These are phyloP conservation scores for Philhelius pedissequus DNA, from an alignment of 2,888 invertebrate species.

Conservation along the genomic window DNA sequence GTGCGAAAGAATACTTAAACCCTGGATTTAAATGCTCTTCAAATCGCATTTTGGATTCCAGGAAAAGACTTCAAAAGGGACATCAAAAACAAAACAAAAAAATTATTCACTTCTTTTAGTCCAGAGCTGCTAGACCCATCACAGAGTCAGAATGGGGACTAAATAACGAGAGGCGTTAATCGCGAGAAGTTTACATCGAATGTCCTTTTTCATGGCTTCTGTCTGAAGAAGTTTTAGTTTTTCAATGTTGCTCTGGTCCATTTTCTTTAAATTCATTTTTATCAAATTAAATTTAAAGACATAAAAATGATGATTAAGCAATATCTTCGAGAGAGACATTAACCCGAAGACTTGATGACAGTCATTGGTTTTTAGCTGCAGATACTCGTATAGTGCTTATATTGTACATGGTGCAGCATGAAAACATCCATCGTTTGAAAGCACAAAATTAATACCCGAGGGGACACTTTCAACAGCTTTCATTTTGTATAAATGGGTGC, in stretches of 20 bases:
- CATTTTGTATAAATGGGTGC: not conserved
- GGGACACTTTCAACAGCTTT: not conserved
- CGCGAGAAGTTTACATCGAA: slow-evolving; percentile 49
- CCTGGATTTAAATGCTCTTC: slow-evolving; percentile 37
- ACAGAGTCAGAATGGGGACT: not conserved
- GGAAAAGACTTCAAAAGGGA: not conserved
- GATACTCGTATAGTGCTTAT: not conserved
- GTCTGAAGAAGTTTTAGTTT: not conserved
- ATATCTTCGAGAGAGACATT: slow-evolving; percentile 29
- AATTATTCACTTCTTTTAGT: not conserved
- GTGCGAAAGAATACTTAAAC: slow-evolving; percentile 40
- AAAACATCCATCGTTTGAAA: not conserved
- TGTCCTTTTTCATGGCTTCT: slow-evolving; percentile 43
- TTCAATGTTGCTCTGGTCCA: not conserved
- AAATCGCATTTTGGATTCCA: slow-evolving; percentile 28
- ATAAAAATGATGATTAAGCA: slow-evolving; percentile 34
- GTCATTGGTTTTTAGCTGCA: slow-evolving; percentile 28
- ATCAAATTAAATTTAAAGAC: slow-evolving; percentile 23
- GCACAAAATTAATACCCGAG: not conserved
- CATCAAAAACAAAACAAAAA: not conserved
- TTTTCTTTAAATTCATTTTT: slow-evolving; percentile 19
- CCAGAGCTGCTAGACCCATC: not conserved
- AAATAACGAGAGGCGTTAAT: slow-evolving; percentile 42
- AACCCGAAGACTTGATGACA: slow-evolving; percentile 7
- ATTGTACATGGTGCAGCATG: not conserved